phyloP scores from a whole-genome alignment of 2,797 vertebrate genomes.

The Lutjanus campechanus region DNA sequence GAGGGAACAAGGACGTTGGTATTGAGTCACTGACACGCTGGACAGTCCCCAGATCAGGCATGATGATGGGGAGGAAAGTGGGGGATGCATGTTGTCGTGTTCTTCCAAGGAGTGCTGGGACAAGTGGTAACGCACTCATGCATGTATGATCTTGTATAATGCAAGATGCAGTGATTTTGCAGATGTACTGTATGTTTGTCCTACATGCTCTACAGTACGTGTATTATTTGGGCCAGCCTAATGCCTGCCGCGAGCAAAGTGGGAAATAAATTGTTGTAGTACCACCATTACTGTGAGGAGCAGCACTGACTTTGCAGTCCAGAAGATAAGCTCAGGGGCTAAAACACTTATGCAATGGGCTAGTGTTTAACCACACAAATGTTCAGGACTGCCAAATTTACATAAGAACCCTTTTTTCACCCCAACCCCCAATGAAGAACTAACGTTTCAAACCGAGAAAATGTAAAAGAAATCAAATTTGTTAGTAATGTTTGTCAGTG shows the following conservation, averaged over 20 bases:
- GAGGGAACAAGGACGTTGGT: conserved; percentile 74
- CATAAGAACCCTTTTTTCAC: no score
- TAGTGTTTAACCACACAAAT: no score
- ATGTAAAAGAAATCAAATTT: no score
- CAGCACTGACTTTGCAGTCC: no score
- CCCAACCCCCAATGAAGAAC: no score
- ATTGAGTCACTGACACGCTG: conserved; percentile 80
- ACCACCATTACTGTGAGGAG: neutral
- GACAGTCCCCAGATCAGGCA: conserved; percentile 69
- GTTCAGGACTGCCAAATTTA: no score
- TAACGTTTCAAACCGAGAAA: no score
- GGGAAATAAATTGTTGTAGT: neutral
- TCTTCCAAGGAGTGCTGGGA: conserved; percentile 38
- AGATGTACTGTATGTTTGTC: neutral
- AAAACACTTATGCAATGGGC: no score
- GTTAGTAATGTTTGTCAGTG: no score
- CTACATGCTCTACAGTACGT: neutral
- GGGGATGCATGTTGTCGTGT: conserved; percentile 51
- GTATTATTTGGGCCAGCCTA: neutral
- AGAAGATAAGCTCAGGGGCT: no score
- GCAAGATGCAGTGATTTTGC: conserved; percentile 30
- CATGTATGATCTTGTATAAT: conserved; percentile 18
- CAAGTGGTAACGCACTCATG: conserved; percentile 10
- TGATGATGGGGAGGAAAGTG: conserved; percentile 32
- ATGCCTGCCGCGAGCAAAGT: neutral